Evolutionary conservation across 1,140 invertebrate species (phyloP), one percentile per base, ranked within the genome.

Genomic region (Drosophila punjabiensis): DNA sequence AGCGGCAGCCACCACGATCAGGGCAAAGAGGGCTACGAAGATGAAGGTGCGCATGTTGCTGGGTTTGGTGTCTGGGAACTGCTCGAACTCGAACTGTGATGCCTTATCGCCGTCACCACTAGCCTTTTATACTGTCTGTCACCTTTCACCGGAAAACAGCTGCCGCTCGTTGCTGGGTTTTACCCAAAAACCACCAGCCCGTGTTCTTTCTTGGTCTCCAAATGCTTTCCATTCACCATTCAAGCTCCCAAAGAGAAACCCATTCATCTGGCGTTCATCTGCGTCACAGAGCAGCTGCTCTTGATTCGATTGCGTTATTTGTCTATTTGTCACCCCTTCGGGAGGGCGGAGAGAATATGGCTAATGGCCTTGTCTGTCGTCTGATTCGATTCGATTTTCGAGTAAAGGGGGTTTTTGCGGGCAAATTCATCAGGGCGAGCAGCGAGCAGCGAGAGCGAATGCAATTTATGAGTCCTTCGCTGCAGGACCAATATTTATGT

Each of bases 271-370:
- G 10, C 47, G 32, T 39, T 33, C 33, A 30, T 39, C 43, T 52
- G 71, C 71, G 71, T 74, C 71, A 75, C 47, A 61, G 56, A 74
- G 35, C 67, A 61, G 71, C 71, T 75, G 71, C 45, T 75, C 32
- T 75, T 74, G 69, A 75, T 74, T 74, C 35, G 69, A 32, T 74
- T 74, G 60, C 56, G 28, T 62, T 73, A 61, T 33, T 74, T 74
- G 69, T 74, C 69, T 74, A 62, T 75, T 75, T 75, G 70, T 73
- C 68, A 52, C 45, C 67, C 58, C 13, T 5, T 6, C 3, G 30
- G 14, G 18, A 37, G 16, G 33, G 16, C 16, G n/a, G 24, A 13
- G 47, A 13, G 70, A 32, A 59, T 45, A 33, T 62, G 13, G 69
- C 68, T 74, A 74, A 74, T 74, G 70, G 70, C 43, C 20, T 69